Percentiles rank a stretch among this genome's conserved stretches.
Conservation (phyloP, 2,888 invertebrate genomes). For the Hypomecis punctinalis region DNA sequence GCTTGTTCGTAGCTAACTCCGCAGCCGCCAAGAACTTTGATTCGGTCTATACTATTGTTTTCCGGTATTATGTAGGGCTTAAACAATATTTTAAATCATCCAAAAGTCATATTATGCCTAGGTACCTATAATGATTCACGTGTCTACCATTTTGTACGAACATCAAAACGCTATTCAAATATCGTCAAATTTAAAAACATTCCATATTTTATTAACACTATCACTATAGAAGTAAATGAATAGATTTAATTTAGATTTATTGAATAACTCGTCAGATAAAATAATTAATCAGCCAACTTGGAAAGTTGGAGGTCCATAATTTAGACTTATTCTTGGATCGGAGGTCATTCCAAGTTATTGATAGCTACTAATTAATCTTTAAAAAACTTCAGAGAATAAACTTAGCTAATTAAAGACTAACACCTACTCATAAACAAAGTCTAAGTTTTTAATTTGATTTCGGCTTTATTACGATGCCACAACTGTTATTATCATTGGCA, state of each 20-base stretch:
- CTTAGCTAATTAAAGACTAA: slow-evolving; percentile 16
- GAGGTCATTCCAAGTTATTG: slow-evolving; percentile 19
- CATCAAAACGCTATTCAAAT: no score
- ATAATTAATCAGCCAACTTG: slow-evolving; percentile 35
- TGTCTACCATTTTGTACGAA: no score
- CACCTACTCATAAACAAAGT: slow-evolving; percentile 18
- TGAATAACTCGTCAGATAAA: slow-evolving; percentile 30
- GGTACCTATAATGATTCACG: no score
- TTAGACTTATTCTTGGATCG: slow-evolving; percentile 16
- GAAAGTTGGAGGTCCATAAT: slow-evolving; percentile 30
- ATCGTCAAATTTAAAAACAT: no score
- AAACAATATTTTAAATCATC: no score
- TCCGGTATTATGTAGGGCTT: no score
- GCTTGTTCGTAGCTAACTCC: no score
- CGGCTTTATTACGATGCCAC: neutral
- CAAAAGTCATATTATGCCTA: no score
- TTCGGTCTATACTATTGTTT: no score
- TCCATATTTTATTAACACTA: no score
- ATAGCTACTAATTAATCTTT: slow-evolving; percentile 20
- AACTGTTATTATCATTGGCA: slow-evolving; percentile 3
- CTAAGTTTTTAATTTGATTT: slow-evolving; percentile 18
- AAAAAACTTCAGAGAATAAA: slow-evolving; percentile 2
- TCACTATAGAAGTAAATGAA: neutral
- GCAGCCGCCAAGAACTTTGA: no score
- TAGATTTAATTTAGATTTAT: slow-evolving; percentile 28